These are phyloP conservation scores for Caenorhabditis imperialis DNA, from an alignment of 2,888 invertebrate genomes.

Conservation along the genomic window DNA sequence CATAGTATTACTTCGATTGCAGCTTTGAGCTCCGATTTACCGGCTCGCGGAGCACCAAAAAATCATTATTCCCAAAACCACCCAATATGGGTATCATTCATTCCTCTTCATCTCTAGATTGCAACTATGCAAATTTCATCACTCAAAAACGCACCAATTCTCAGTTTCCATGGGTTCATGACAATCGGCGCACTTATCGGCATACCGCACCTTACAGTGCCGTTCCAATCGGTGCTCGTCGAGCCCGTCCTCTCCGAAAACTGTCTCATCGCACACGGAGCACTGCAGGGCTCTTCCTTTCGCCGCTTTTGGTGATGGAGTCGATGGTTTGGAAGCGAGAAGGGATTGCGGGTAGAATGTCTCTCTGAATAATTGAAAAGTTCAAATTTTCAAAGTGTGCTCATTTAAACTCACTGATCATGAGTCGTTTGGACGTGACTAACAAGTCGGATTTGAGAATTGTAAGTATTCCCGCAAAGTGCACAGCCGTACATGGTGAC, in stretches of 20 bases:
- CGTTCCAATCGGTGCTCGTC: slow-evolving; percentile 58
- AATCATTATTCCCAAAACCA: too few relatives aligned
- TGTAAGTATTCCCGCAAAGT: slow-evolving; percentile 41
- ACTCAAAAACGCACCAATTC: slow-evolving; percentile 12
- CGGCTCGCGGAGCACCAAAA: too few relatives aligned
- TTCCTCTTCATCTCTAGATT: too few relatives aligned
- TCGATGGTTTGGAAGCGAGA: neutral
- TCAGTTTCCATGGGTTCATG: slow-evolving; percentile 32
- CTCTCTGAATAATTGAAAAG: slow-evolving; percentile 33
- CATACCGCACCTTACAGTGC: slow-evolving; percentile 56
- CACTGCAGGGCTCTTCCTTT: slow-evolving; percentile 45
- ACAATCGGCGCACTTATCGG: slow-evolving; percentile 61
- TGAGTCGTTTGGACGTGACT: slow-evolving; percentile 60
- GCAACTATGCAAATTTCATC: too few relatives aligned
- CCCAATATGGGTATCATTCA: too few relatives aligned
- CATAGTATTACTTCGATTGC: too few relatives aligned
- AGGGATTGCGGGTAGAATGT: slow-evolving; percentile 9
- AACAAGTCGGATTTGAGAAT: slow-evolving; percentile 18
- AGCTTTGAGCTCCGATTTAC: too few relatives aligned
- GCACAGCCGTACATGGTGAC: slow-evolving; percentile 45
- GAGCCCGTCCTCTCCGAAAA: slow-evolving; percentile 58
- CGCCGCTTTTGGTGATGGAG: slow-evolving; percentile 10
- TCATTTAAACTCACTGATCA: slow-evolving; percentile 45
- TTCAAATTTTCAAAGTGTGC: neutral
- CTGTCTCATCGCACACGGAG: slow-evolving; percentile 61